Percentiles rank a stretch among this genome's conserved stretches.
Conservation (phyloP, 2,888 invertebrate genomes). For the Muschampia plurimacula region DNA sequence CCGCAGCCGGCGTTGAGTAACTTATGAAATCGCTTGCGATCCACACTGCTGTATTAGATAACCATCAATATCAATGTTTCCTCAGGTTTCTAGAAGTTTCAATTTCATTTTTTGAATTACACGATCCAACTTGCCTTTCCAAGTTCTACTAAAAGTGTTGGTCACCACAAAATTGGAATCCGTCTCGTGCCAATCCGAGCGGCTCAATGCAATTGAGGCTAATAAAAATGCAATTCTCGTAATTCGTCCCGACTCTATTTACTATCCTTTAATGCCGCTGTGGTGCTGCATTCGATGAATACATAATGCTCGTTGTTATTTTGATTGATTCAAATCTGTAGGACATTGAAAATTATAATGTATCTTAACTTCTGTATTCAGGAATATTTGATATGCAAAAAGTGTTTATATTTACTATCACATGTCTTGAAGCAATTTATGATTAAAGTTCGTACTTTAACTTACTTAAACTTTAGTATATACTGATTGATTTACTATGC, state of each 20-base stretch:
- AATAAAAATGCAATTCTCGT: conserved; percentile 78
- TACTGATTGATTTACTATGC: too few species aligned
- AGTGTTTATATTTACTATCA: background rate
- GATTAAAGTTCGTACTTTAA: too few species aligned
- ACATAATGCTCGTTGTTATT: conserved; percentile 66
- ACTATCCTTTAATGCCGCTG: conserved; percentile 65
- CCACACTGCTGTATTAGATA: too few species aligned
- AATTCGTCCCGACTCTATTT: conserved; percentile 67
- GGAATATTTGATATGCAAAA: conserved; percentile 22
- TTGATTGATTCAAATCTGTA: conserved; percentile 52
- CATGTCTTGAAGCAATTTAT: too few species aligned
- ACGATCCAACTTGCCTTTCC: background rate
- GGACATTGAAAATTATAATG: conserved; percentile 30
- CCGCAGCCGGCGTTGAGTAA: too few species aligned
- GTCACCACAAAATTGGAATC: conserved; percentile 9
- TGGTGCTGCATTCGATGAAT: conserved; percentile 74
- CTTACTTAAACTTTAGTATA: too few species aligned
- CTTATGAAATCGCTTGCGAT: too few species aligned
- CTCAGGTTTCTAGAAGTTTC: background rate
- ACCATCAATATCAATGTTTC: too few species aligned
- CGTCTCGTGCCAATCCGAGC: conserved; percentile 49
- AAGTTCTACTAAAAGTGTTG: background rate
- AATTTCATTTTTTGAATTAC: background rate
- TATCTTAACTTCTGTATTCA: conserved; percentile 3
- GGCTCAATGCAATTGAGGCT: conserved; percentile 64